phyloP scores from a whole-genome alignment of 2,888 invertebrate genomes.

The Phyllotreta striolata region DNA sequence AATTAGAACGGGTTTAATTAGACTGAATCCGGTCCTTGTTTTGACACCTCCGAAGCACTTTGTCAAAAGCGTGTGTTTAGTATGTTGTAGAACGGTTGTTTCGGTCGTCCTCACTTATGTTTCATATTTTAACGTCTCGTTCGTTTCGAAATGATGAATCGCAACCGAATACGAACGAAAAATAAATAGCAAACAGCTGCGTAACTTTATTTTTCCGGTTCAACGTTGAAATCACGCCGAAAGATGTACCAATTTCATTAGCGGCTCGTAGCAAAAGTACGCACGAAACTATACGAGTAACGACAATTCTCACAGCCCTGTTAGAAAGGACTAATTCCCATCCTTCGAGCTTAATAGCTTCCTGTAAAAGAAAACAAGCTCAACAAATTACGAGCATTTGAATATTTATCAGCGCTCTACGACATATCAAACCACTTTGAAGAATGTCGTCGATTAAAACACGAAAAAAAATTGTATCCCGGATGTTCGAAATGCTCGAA shows the following conservation, averaged over 20 bases:
- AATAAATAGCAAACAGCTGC: constrained; percentile 54
- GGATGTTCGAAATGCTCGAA: constrained; percentile 45
- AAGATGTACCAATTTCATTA: too few species aligned
- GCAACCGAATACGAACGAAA: constrained; percentile 45
- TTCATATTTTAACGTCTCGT: constrained; percentile 56
- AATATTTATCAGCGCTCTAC: constrained; percentile 35
- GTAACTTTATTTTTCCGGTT: constrained; percentile 38
- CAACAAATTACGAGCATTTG: constrained; percentile 30
- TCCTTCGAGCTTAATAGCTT: constrained; percentile 23
- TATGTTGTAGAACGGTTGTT: constrained; percentile 49
- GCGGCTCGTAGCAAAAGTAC: background rate
- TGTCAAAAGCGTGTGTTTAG: constrained; percentile 48
- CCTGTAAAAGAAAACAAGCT: constrained; percentile 32
- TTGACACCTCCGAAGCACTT: constrained; percentile 47
- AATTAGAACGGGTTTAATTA: too few species aligned
- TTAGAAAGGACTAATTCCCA: constrained; percentile 19
- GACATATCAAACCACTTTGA: constrained; percentile 41
- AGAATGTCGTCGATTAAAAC: constrained; percentile 31
- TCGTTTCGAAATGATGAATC: constrained; percentile 52
- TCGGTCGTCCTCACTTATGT: constrained; percentile 55
- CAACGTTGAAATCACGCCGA: too few species aligned
- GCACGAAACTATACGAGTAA: background rate
- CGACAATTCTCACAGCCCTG: constrained; percentile 20
- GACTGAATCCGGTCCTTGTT: constrained; percentile 23
- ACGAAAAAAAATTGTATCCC: constrained; percentile 22